Conservation (phyloP, 1,140 invertebrate species). For the Daktulosphaira vitifoliae region DNA sequence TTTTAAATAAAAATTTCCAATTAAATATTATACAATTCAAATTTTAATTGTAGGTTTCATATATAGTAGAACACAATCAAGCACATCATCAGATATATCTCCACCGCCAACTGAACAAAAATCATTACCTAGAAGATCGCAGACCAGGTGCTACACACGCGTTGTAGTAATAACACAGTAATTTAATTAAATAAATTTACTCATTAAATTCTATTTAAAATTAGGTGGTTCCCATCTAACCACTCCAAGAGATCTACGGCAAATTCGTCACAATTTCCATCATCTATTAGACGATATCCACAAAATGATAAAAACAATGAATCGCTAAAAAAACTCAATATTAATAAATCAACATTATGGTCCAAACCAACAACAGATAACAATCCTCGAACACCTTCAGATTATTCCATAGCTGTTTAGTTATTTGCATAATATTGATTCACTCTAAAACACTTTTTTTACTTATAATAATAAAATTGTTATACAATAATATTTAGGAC, state of each 20-base stretch:
- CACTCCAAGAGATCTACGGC: slow-evolving; percentile 54
- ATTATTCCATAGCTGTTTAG: slow-evolving; percentile 58
- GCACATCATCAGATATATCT: slow-evolving; percentile 66
- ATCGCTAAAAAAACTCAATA: slow-evolving; percentile 63
- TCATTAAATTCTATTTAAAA: not conserved
- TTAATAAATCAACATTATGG: slow-evolving; percentile 63
- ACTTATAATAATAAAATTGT: slow-evolving; percentile 2
- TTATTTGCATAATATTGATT: not conserved
- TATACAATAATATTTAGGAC: slow-evolving; percentile 1
- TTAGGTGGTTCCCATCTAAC: slow-evolving; percentile 53
- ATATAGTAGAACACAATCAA: slow-evolving; percentile 64
- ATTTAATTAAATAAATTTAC: not conserved
- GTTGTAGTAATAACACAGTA: not conserved
- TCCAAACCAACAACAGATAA: slow-evolving; percentile 48
- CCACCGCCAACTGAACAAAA: slow-evolving; percentile 66
- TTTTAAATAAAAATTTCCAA: too few relatives aligned
- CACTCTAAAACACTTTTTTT: slow-evolving; percentile 6
- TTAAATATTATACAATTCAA: too few relatives aligned
- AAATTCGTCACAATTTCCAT: slow-evolving; percentile 48
- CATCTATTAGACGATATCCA: slow-evolving; percentile 55
- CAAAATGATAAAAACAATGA: slow-evolving; percentile 56
- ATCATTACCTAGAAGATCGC: slow-evolving; percentile 47
- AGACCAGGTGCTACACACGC: slow-evolving; percentile 37
- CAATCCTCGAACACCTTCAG: slow-evolving; percentile 44
- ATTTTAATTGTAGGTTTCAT: slow-evolving; percentile 53